Evolutionary conservation across 2,888 invertebrate species (phyloP), one percentile per base, ranked within the genome.

Genomic region (Epistrophella euchroma): DNA sequence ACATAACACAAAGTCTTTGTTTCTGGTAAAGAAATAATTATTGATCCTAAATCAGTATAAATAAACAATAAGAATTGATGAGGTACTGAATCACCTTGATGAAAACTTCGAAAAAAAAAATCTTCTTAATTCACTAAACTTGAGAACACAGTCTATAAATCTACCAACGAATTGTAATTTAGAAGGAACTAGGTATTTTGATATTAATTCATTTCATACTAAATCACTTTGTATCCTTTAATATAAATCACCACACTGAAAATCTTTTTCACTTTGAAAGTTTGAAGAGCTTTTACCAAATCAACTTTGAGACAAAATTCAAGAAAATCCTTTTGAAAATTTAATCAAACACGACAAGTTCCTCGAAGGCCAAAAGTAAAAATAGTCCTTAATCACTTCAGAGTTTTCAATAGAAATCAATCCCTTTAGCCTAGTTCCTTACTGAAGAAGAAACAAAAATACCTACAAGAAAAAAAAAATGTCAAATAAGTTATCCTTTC

Each of bases 401-500:
- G 9, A 37, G 45, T 64, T n/a, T n/a, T 56, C 68, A 74, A 62
- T 75, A 62, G 64, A 64, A 75, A 81, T 71, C 75, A 64, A 71
- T 75, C 74, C 28, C 28, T 62, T 52, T 60, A 19, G 47, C 74
- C 45, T 28, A 62, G 58, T 11, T 45, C 22, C 25, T 43, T 43
- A 62, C 35, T 40, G 37, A n/a, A 68, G 50, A 55, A 72, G 19
- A 40, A 37, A 40, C 15, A 60, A 40, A 28, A 2, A 13, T 13
- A 6, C 4, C 28, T 43, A 40, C 17, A 64, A n/a, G 2, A 37
- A 7, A 32, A 43, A 32, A 43, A 66, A 64, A 56, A 19, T 64
- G 52, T 56, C 58, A 79, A 85, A 76, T 85, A 76, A 85, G 80
- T 85, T 85, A 85, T 85, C 62, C 73, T 37, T 50, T 37, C 28